These are phyloP conservation scores for Gallinago stenura DNA, from an alignment of 2,797 vertebrate genomes.

Conservation along the genomic window DNA sequence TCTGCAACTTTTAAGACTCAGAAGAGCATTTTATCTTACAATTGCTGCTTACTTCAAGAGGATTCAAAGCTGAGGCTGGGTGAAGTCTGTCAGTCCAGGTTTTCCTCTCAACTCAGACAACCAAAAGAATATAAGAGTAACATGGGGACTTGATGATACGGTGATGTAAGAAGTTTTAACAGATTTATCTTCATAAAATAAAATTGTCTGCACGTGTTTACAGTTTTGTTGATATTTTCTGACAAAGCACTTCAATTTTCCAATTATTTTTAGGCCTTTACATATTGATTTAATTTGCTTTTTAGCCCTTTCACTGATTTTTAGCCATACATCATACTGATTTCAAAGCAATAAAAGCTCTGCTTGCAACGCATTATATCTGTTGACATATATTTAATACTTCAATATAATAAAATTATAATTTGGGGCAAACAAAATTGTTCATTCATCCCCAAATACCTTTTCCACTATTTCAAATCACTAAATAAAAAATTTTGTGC, in stretches of 20 bases:
- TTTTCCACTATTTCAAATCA: neutral
- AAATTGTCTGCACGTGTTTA: neutral
- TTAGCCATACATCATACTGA: neutral
- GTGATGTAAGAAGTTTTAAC: neutral
- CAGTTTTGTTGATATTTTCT: neutral
- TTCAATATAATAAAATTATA: neutral
- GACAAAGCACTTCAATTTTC: neutral
- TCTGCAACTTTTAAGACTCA: neutral
- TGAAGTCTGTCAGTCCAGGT: neutral
- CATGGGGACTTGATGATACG: rapidly evolving
- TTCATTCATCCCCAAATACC: neutral
- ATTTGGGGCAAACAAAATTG: neutral
- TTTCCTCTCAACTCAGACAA: neutral
- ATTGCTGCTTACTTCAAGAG: neutral
- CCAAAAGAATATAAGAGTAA: neutral
- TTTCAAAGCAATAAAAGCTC: neutral
- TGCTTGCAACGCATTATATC: neutral
- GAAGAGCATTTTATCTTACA: neutral
- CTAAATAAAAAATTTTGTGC: neutral
- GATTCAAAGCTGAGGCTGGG: neutral
- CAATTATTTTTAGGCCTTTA: neutral
- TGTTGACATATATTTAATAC: neutral
- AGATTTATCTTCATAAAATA: neutral
- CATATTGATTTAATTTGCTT: neutral
- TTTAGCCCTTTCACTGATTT: neutral